Percentiles rank a stretch among this genome's conserved stretches.
Evolutionary conservation across 2,888 invertebrate genomes (phyloP).

Genomic region (Cepaea hortensis): DNA sequence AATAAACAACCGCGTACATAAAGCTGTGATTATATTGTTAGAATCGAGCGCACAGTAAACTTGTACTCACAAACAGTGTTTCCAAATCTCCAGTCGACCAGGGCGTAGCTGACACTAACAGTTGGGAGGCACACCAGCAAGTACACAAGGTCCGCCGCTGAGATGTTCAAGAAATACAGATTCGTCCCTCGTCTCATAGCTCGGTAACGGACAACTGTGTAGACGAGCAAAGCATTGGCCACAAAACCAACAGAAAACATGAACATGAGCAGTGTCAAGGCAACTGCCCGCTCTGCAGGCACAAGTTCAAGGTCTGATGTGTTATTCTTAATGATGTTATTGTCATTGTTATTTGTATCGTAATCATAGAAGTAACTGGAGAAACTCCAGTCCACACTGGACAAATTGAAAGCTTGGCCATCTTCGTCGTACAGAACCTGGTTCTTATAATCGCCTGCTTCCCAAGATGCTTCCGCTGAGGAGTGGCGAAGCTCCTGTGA

Average conservation of each 20-base stretch:
- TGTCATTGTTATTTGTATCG: background rate
- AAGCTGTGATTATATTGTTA: too few species aligned
- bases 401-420: background rate
- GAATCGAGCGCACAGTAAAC: too few species aligned
- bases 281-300: slow-evolving; percentile 21
- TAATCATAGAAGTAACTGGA: background rate
- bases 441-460: background rate
- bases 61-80: slow-evolving; percentile 86
- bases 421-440: slow-evolving; percentile 1
- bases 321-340: background rate
- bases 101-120: slow-evolving; percentile 90
- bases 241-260: slow-evolving; percentile 31
- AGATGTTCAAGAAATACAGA: slow-evolving; percentile 56
- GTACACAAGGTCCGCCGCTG: slow-evolving; percentile 86
- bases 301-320: background rate
- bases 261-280: slow-evolving; percentile 9
- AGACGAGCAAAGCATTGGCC: slow-evolving; percentile 50
- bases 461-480: background rate
- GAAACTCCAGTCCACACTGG: background rate
- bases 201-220: slow-evolving; percentile 47
- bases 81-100: slow-evolving; percentile 89
- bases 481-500: too few species aligned
- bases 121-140: slow-evolving; percentile 93
- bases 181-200: slow-evolving; percentile 56
- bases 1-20: too few species aligned